Conservation (phyloP, 2,113 vertebrate genomes). For the Halichoeres trimaculatus region DNA sequence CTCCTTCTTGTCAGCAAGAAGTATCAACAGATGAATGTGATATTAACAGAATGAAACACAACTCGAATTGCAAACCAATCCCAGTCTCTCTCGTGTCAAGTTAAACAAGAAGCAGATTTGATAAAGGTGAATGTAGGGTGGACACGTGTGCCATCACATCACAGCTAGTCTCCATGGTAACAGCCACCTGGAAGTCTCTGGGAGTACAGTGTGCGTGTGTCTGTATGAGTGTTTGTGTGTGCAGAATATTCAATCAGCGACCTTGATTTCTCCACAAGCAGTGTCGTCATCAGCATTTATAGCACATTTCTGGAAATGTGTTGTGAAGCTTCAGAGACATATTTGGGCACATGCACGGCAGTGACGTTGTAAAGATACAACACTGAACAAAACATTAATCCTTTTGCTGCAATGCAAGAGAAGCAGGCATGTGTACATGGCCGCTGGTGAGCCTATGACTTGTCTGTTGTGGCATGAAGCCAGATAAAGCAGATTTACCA, state of each 20-base stretch:
- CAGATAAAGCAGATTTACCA: background rate
- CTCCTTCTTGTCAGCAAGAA: conserved; percentile 4
- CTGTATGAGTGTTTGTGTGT: conserved; percentile 5
- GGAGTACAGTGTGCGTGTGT: conserved; percentile 2
- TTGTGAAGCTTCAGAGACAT: conserved; percentile 11
- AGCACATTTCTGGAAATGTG: conserved; percentile 57
- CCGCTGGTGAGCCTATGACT: background rate
- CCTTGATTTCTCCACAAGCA: conserved; percentile 50
- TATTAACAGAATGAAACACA: background rate
- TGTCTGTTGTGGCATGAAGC: background rate
- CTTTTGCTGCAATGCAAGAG: background rate
- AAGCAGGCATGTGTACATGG: background rate
- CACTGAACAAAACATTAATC: background rate
- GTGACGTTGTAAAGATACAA: conserved; percentile 2
- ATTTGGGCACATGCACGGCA: background rate
- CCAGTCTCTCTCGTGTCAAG: background rate
- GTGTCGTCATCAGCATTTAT: conserved; percentile 43
- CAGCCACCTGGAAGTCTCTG: conserved; percentile 62
- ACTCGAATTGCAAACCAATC: conserved; percentile 2
- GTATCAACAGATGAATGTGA: background rate
- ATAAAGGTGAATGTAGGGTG: conserved; percentile 56
- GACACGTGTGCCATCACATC: conserved; percentile 56
- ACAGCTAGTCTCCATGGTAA: conserved; percentile 78
- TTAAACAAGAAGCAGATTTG: conserved; percentile 29
- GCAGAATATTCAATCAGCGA: conserved; percentile 53